Evolutionary conservation across 2,888 invertebrate genomes (phyloP), one percentile per base, ranked within the genome.

Genomic region (Calameuta pallipes): DNA sequence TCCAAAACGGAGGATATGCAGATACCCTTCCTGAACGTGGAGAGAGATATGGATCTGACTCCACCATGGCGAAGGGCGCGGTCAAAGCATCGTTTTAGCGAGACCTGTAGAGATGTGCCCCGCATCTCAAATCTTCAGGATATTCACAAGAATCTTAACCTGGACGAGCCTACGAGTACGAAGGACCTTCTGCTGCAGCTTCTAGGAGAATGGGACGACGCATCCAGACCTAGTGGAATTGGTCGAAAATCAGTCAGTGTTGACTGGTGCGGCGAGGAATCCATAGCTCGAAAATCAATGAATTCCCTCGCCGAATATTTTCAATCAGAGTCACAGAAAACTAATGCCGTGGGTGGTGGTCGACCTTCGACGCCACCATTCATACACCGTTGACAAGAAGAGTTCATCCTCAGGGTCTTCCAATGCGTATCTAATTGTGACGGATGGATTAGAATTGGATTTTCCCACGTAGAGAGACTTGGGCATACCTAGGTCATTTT

Each of bases 271-370:
- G 94, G 95, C 13, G 94, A 94, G 34, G 95, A 96, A 84, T 94
- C 94, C 81, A 92, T 96, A 76, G 96, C 96, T 69, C 95, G 96
- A 87, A 94, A 94, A 85, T 95, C 96, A 12, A 96, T 97, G 93
- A 96, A 95, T 84, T 96, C 96, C 78, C 93, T 96, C 73, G 96
- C 96, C 84, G 95, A 95, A 78, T 96, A 96, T 92, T 96, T 96
- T 90, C 95, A 96, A 82, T 92, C 93, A 73, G 90, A 89, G 75
- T 89, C 89, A 78, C 87, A 88, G 74, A 88, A 90, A 76, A 75
- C 82, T 12, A 77, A 76, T 1, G 56, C 76, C n/a, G 71, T 31
- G 6, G 71, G 31, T 31, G 75, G 75, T 37, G 78, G 75, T 31
- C 56, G 9, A 56, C 23, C 71, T 31, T 71, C 71, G 31, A 71